Percentiles rank a stretch among this genome's conserved stretches.
These are phyloP conservation scores for Chaetodon trifasciatus DNA, from an alignment of 2,797 vertebrate genomes.

Conservation along the genomic window DNA sequence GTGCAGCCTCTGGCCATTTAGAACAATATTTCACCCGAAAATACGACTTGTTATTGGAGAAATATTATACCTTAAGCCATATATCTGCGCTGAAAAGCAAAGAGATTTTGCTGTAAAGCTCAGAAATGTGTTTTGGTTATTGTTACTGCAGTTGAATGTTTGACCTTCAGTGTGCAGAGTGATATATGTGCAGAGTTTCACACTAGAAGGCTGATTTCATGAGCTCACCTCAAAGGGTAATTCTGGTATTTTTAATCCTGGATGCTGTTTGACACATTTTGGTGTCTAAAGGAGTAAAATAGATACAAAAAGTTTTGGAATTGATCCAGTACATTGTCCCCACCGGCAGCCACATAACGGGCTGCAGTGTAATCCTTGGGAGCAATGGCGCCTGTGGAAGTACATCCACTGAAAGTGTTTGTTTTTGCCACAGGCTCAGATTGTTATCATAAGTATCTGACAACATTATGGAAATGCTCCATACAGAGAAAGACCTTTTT, in stretches of 20 bases:
- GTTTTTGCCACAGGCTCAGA: no score
- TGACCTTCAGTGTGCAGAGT: constrained; percentile 22
- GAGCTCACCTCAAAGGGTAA: neutral
- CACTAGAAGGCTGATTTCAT: neutral
- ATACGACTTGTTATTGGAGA: constrained; percentile 13
- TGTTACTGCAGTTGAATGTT: constrained; percentile 15
- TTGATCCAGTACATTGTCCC: no score
- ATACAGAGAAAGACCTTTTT: no score
- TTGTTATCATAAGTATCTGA: no score
- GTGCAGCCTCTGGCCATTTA: constrained; percentile 25
- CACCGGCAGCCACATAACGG: no score
- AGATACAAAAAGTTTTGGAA: no score
- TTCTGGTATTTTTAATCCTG: neutral
- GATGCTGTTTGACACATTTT: neutral
- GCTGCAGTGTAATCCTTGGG: no score
- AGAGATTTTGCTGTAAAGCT: constrained; percentile 1
- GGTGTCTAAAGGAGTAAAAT: no score
- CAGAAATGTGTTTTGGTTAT: constrained; percentile 15
- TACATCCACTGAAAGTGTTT: no score
- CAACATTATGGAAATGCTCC: no score
- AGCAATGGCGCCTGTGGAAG: no score
- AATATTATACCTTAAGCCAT: neutral
- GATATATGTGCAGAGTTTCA: neutral
- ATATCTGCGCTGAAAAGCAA: constrained; percentile 14
- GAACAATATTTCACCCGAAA: constrained; percentile 35